phyloP scores from a whole-genome alignment of 2,113 vertebrate genomes.

The Rattus rattus region DNA sequence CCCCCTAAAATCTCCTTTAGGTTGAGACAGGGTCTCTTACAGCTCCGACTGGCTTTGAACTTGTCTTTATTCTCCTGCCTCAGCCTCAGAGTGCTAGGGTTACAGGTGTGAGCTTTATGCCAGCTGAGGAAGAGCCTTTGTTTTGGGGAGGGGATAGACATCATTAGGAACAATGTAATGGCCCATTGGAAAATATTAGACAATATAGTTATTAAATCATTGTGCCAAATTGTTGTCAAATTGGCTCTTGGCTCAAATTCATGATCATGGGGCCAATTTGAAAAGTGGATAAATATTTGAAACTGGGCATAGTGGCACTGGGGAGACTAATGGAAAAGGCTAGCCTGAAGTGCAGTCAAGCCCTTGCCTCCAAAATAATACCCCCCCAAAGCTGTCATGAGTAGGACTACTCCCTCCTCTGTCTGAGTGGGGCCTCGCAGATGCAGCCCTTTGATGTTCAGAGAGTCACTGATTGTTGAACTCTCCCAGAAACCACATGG shows the following conservation, averaged over 20 bases:
- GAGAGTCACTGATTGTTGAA: conserved; percentile 27
- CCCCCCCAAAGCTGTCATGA: neutral
- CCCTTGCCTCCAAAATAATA: neutral
- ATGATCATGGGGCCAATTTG: conserved; percentile 21
- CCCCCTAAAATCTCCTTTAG: too few relatives aligned
- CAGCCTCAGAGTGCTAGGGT: neutral
- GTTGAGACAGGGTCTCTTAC: neutral
- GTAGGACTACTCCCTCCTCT: neutral
- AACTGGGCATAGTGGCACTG: neutral
- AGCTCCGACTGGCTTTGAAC: neutral
- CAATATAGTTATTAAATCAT: conserved; percentile 24
- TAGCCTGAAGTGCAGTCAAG: neutral
- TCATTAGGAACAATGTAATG: neutral
- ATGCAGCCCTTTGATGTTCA: conserved; percentile 50
- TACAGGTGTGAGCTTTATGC: neutral
- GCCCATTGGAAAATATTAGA: conserved; percentile 16
- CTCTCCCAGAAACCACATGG: conserved; percentile 24
- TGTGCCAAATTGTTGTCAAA: neutral
- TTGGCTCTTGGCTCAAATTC: conserved; percentile 30
- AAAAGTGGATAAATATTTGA: neutral
- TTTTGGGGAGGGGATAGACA: neutral
- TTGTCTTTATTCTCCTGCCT: neutral
- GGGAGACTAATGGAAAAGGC: neutral
- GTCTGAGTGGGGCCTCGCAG: neutral
- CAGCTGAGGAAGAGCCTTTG: conserved; percentile 10